phyloP scores from a whole-genome alignment of 2,888 invertebrate genomes.

The Augochlorella aurata region DNA sequence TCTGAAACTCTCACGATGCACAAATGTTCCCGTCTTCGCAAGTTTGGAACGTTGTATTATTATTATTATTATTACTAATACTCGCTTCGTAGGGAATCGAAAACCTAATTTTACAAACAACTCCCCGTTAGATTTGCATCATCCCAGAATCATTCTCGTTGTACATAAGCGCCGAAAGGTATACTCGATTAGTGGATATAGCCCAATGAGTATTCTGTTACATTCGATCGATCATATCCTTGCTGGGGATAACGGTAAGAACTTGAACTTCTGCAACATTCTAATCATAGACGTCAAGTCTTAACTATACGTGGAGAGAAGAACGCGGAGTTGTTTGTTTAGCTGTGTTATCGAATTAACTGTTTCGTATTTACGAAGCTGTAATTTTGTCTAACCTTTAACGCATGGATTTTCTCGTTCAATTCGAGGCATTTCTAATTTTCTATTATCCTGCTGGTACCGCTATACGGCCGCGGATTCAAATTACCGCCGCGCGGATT shows the following conservation, averaged over 20 bases:
- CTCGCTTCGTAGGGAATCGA: not conserved
- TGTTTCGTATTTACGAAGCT: not conserved
- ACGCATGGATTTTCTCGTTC: not conserved
- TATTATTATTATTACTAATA: not conserved
- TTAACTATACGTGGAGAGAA: not conserved
- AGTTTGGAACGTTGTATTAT: not conserved
- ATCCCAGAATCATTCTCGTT: not conserved
- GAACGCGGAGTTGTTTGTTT: not conserved
- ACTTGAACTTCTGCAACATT: not conserved
- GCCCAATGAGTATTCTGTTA: not conserved
- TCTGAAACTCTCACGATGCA: not conserved
- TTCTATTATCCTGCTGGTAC: not conserved
- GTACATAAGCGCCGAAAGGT: not conserved
- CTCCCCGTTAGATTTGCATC: not conserved
- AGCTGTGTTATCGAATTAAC: not conserved
- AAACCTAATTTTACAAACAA: not conserved
- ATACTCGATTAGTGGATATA: not conserved
- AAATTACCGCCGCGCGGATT: not conserved
- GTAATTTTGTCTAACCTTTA: not conserved
- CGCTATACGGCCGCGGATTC: not conserved
- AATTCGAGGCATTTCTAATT: not conserved
- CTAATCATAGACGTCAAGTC: conserved; percentile 25
- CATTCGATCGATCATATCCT: not conserved
- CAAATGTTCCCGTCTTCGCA: not conserved
- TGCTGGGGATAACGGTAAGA: conserved; percentile 26